Conservation (phyloP, 1,140 invertebrate genomes). For the Bombus superbus region DNA sequence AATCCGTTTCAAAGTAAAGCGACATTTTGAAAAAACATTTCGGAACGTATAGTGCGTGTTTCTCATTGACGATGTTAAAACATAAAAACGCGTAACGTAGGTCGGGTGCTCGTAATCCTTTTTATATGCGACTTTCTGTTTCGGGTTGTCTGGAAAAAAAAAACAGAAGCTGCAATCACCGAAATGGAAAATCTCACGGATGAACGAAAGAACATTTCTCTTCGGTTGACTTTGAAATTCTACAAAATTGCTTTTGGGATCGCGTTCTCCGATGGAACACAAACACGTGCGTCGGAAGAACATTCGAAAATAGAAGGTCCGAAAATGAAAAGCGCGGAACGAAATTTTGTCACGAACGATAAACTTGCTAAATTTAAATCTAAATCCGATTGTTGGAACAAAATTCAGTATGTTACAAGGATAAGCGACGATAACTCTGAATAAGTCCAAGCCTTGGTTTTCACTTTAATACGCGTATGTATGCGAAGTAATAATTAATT, state of each 20-base stretch:
- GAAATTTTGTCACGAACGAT: neutral
- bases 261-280: constrained; percentile 27
- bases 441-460: neutral
- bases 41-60: neutral
- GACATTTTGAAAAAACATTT: neutral
- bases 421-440: too few species aligned
- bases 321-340: constrained; percentile 15
- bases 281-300: neutral
- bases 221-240: constrained; percentile 50
- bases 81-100: constrained; percentile 22
- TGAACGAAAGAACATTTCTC: constrained; percentile 27
- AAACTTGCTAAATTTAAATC: neutral
- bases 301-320: constrained; percentile 8
- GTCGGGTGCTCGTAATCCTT: neutral
- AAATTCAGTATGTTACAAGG: too few species aligned
- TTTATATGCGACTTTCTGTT: constrained; percentile 31
- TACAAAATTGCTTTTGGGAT: constrained; percentile 46
- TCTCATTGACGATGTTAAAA: neutral
- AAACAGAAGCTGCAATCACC: constrained; percentile 28
- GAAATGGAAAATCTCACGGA: constrained; percentile 43
- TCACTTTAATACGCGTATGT: neutral
- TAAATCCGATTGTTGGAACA: neutral
- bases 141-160: neutral
- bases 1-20: too few species aligned
- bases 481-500: neutral